phyloP scores from a whole-genome alignment of 2,113 vertebrate species.

The Tapirus terrestris region DNA sequence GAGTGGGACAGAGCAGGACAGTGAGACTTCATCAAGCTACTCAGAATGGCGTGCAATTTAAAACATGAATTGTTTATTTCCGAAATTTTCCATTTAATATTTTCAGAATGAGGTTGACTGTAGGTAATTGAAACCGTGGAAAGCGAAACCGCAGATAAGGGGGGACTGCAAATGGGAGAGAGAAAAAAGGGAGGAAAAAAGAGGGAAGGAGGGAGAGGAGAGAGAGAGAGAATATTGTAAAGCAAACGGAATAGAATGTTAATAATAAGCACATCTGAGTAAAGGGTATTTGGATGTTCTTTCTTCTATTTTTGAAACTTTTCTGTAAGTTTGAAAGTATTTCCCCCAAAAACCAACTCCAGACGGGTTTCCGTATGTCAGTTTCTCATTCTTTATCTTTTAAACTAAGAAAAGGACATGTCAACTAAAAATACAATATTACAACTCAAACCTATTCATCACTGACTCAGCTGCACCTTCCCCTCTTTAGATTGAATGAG shows the following conservation, averaged over 20 bases:
- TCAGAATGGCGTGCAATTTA: too few relatives aligned
- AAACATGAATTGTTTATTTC: too few relatives aligned
- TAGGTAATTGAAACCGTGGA: too few relatives aligned
- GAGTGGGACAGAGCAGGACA: too few relatives aligned
- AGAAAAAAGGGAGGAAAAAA: background rate
- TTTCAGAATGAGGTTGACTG: too few relatives aligned
- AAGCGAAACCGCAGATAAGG: too few relatives aligned
- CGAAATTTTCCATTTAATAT: too few relatives aligned
- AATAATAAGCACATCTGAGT: background rate
- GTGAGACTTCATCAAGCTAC: too few relatives aligned
- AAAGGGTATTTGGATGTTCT: background rate
- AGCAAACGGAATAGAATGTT: background rate
- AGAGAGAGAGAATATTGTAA: background rate
- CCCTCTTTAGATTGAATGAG: background rate
- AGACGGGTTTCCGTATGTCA: background rate
- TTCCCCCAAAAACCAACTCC: background rate
- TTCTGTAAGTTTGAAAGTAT: background rate
- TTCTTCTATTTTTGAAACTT: background rate
- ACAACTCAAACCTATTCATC: background rate
- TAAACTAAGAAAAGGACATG: background rate
- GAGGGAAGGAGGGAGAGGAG: background rate
- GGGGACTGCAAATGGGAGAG: background rate
- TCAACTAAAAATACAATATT: background rate
- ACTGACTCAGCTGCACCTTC: background rate
- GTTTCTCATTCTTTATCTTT: conserved; percentile 1